These are phyloP conservation scores for Rhea pennata DNA, from an alignment of 2,113 vertebrate species.

Conservation along the genomic window DNA sequence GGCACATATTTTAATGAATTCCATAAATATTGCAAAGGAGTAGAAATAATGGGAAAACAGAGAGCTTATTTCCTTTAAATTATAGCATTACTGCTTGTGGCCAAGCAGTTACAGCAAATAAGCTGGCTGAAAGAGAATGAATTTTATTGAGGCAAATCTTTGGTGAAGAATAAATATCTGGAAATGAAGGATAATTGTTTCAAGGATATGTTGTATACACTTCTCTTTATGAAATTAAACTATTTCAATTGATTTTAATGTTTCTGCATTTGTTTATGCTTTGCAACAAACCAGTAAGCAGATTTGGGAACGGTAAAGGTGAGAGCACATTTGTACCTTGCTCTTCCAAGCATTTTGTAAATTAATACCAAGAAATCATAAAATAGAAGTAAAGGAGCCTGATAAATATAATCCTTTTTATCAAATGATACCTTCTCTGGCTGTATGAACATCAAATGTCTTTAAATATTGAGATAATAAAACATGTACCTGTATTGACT, in stretches of 20 bases:
- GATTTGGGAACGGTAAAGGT: not conserved
- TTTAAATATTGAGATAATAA: not conserved
- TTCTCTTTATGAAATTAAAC: not conserved
- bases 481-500: fast-evolving
- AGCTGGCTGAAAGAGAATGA: not conserved
- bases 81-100: not conserved
- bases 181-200: not conserved
- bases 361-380: not conserved
- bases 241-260: not conserved
- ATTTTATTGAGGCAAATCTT: not conserved
- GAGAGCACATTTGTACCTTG: not conserved
- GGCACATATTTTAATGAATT: slow-evolving; percentile 18
- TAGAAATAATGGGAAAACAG: not conserved
- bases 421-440: not conserved
- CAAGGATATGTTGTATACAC: not conserved
- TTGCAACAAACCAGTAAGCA: not conserved
- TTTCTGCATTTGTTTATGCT: not conserved
- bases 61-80: slow-evolving; percentile 2
- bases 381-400: not conserved
- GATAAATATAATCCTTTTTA: not conserved
- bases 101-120: not conserved
- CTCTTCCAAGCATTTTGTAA: not conserved
- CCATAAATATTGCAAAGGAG: not conserved
- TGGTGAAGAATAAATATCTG: not conserved
- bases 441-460: not conserved